phyloP scores from a whole-genome alignment of 2,797 vertebrate genomes.

The Apodemus agrarius region DNA sequence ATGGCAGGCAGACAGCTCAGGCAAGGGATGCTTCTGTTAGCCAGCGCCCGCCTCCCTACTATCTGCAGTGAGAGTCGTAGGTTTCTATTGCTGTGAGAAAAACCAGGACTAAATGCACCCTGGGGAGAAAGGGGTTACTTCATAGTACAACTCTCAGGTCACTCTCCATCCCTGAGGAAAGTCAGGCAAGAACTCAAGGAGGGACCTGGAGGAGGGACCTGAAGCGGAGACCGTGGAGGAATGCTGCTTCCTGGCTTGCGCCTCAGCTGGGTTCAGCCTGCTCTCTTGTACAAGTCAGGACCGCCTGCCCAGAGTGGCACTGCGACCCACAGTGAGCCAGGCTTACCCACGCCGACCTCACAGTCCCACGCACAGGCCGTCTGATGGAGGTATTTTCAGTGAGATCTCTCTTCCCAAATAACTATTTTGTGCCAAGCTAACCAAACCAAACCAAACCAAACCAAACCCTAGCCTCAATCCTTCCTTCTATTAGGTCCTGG shows the following conservation, averaged over 20 bases:
- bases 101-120: not conserved
- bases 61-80: not conserved
- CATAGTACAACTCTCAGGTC: not conserved
- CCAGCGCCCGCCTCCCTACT: not conserved
- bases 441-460: not conserved
- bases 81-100: not conserved
- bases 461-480: not conserved
- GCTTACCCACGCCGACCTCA: not conserved
- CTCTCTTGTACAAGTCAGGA: not conserved
- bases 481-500: not conserved
- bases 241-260: not conserved
- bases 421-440: not conserved
- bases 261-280: not conserved
- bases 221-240: not conserved
- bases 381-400: not conserved
- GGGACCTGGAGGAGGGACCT: not conserved
- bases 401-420: not conserved
- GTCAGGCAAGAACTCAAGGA: not conserved
- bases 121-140: too few species aligned
- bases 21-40: not conserved
- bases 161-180: not conserved
- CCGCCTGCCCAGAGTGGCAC: not conserved
- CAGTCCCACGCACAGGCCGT: not conserved
- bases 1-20: not conserved
- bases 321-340: not conserved